These are phyloP conservation scores for Cottus gobio DNA, from an alignment of 2,113 vertebrate genomes.

Conservation along the genomic window DNA sequence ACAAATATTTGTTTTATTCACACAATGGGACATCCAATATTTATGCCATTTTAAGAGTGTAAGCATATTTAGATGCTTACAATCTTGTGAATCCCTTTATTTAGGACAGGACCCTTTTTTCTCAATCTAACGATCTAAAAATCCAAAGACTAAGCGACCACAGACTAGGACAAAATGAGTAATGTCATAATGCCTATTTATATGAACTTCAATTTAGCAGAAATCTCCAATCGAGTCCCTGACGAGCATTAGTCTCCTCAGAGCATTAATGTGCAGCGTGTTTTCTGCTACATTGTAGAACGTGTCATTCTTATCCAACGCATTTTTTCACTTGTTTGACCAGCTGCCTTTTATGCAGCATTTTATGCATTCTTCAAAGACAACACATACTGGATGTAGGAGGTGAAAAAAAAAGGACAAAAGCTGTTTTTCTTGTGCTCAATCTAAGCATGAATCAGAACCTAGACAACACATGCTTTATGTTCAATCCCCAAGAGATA, in stretches of 20 bases:
- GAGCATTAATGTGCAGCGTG: background rate
- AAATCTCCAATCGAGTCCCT: background rate
- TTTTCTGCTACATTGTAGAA: constrained; percentile 9
- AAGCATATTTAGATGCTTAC: background rate
- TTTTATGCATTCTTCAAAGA: background rate
- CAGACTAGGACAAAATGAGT: no score
- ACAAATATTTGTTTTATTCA: background rate
- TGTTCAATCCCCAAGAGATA: constrained; percentile 21
- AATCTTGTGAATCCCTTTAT: background rate
- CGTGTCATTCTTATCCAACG: constrained; percentile 8
- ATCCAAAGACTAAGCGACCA: background rate
- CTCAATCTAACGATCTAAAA: background rate
- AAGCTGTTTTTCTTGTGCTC: background rate
- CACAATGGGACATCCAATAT: background rate
- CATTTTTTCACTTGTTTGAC: constrained; percentile 14
- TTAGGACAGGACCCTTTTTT: background rate
- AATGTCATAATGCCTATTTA: background rate
- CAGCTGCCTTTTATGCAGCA: constrained; percentile 20
- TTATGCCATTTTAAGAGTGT: background rate
- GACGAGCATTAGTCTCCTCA: background rate
- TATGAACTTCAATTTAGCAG: background rate
- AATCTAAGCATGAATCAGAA: constrained; percentile 16
- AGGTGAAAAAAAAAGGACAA: background rate
- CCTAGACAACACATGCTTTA: background rate
- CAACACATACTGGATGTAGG: background rate